A percentile compares a stretch with the other conserved stretches of the same genome.
Conservation (phyloP, 1,140 invertebrate genomes). For the Hydropsyche tenuis region DNA sequence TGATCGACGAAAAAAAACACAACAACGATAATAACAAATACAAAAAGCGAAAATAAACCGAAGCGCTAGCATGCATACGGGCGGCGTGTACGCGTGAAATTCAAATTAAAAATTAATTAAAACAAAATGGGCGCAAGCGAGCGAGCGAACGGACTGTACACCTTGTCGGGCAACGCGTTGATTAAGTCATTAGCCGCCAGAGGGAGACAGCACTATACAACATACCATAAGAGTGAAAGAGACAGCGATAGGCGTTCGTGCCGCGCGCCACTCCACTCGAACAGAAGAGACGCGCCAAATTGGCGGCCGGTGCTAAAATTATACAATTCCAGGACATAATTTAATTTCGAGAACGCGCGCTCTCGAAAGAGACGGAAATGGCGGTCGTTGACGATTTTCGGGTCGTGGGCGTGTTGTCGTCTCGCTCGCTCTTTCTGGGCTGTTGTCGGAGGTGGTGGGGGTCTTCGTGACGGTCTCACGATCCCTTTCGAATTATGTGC, state of each 20-base stretch:
- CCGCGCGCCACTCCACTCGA: neutral
- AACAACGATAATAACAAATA: neutral
- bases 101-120: slow-evolving; percentile 29
- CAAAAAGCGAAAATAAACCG: too few species aligned
- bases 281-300: neutral
- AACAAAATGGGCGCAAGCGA: slow-evolving; percentile 18
- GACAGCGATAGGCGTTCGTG: slow-evolving; percentile 4
- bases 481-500: too few species aligned
- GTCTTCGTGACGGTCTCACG: too few species aligned
- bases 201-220: neutral
- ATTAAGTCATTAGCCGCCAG: slow-evolving; percentile 40
- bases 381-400: too few species aligned
- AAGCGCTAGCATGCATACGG: too few species aligned
- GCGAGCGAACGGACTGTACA: slow-evolving; percentile 20
- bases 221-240: neutral
- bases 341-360: slow-evolving; percentile 9
- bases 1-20: slow-evolving; percentile 3
- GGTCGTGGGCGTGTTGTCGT: too few species aligned
- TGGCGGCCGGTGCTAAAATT: slow-evolving; percentile 16
- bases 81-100: slow-evolving; percentile 15
- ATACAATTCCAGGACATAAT: slow-evolving; percentile 22
- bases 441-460: too few species aligned
- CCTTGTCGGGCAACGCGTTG: slow-evolving; percentile 38
- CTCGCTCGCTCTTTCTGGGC: too few species aligned
- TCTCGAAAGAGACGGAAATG: neutral